These are phyloP conservation scores for Rhopalosiphum maidis DNA, from an alignment of 1,140 invertebrate species.

Conservation along the genomic window DNA sequence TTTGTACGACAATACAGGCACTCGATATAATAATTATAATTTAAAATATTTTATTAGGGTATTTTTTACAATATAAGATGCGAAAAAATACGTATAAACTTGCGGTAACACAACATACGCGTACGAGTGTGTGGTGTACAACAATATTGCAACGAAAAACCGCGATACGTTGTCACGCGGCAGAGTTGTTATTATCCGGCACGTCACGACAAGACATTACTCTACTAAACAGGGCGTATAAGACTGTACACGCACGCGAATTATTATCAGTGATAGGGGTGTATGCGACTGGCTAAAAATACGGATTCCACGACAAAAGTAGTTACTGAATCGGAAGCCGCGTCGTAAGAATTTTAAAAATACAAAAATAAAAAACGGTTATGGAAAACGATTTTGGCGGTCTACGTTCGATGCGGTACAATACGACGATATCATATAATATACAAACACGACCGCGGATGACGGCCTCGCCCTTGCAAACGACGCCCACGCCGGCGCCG, in stretches of 20 bases:
- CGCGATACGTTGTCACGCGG: neutral
- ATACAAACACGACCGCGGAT: neutral
- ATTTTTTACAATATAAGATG: neutral
- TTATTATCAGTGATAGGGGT: neutral
- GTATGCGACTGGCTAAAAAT: neutral
- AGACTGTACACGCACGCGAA: neutral
- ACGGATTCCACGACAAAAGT: neutral
- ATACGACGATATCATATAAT: neutral
- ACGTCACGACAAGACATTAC: neutral
- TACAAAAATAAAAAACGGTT: neutral
- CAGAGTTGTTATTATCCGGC: neutral
- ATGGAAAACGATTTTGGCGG: neutral
- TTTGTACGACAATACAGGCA: neutral
- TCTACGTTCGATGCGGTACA: neutral
- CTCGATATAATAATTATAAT: neutral
- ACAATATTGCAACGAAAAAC: neutral
- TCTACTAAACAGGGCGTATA: neutral
- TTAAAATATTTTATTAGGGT: no score
- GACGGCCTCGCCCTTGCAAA: constrained; percentile 33
- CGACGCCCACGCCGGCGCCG: neutral
- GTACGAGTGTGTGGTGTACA: neutral
- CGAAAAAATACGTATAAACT: neutral
- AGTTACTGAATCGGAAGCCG: neutral
- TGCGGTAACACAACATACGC: neutral
- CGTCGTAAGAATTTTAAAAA: neutral